Evolutionary conservation across 2,113 vertebrate genomes (phyloP).

Genomic region (Tichodroma muraria): DNA sequence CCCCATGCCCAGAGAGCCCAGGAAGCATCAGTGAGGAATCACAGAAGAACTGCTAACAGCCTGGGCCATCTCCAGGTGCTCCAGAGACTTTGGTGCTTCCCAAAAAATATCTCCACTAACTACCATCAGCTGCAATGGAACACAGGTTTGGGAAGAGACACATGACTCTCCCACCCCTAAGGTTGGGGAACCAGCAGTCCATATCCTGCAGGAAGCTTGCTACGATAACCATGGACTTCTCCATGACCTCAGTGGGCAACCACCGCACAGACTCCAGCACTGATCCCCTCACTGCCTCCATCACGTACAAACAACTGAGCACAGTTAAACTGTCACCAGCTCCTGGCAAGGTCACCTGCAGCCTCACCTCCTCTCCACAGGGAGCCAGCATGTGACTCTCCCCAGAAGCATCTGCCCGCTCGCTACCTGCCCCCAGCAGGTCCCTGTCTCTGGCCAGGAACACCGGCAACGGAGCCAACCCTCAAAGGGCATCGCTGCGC

Average conservation of each 20-base stretch:
- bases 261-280: neutral
- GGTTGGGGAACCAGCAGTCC: neutral
- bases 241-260: neutral
- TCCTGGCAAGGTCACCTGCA: neutral
- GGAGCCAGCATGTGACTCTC: neutral
- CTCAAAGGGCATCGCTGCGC: neutral
- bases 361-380: neutral
- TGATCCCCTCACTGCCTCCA: accelerated
- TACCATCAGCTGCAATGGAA: neutral
- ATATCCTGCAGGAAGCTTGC: neutral
- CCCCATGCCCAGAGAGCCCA: neutral
- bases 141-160: neutral
- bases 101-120: neutral
- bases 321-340: neutral
- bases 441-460: neutral
- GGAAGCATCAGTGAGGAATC: accelerated
- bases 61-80: neutral
- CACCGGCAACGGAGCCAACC: neutral
- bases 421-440: neutral
- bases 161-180: accelerated
- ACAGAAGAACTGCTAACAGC: neutral
- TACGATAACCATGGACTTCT: neutral
- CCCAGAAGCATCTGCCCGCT: neutral
- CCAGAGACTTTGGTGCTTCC: neutral
- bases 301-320: neutral